Percentiles rank a stretch among this genome's conserved stretches.
Evolutionary conservation across 2,797 vertebrate genomes (phyloP).

Genomic region (Leptodactylus fallax): DNA sequence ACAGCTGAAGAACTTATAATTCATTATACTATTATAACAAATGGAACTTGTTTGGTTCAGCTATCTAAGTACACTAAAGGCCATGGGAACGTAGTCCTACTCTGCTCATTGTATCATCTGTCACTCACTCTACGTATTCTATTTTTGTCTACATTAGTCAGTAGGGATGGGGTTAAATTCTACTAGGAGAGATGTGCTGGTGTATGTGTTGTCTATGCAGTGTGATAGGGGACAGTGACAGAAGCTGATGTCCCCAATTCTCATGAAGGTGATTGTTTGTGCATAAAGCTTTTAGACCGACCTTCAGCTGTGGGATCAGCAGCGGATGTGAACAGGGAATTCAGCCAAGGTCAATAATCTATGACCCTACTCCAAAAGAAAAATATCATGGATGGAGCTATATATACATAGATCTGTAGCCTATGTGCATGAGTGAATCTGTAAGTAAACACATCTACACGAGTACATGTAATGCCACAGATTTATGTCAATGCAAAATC

Average conservation of each 20-base stretch:
- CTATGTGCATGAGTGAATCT: background rate
- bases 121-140: slow-evolving; percentile 17
- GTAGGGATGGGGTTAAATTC: slow-evolving; percentile 8
- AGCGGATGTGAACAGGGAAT: slow-evolving; percentile 3
- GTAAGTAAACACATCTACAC: background rate
- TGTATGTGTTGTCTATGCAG: slow-evolving; percentile 24
- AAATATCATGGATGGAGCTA: background rate
- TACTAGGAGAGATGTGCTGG: slow-evolving; percentile 11
- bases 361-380: background rate
- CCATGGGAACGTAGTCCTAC: no score
- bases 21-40: background rate
- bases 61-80: background rate
- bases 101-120: background rate
- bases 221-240: slow-evolving; percentile 17
- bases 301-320: slow-evolving; percentile 49
- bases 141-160: background rate
- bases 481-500: no score
- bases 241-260: slow-evolving; percentile 13
- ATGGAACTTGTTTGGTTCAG: background rate
- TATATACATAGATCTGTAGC: background rate
- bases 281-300: slow-evolving; percentile 35
- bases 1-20: background rate
- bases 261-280: slow-evolving; percentile 12
- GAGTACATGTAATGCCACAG: background rate
- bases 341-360: slow-evolving; percentile 46